phyloP scores from a whole-genome alignment of 2,113 vertebrate genomes.

The Aegypius monachus region DNA sequence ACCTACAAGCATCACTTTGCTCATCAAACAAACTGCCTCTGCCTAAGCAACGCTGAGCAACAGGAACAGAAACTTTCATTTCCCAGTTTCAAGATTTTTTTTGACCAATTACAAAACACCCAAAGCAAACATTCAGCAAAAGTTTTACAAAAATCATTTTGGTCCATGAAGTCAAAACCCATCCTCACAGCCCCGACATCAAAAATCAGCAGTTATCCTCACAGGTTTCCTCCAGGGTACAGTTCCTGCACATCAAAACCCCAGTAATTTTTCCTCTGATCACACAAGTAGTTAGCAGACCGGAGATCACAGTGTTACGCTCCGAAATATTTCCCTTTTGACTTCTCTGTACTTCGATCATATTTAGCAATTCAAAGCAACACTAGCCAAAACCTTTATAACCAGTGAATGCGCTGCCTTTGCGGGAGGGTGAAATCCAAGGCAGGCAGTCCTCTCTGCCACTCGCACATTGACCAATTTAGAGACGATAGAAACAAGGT shows the following conservation, averaged over 20 bases:
- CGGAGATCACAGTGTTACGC: not conserved
- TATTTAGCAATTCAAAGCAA: not conserved
- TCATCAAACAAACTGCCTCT: not conserved
- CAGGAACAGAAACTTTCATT: not conserved
- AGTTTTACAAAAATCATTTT: not conserved
- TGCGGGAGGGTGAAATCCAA: not conserved
- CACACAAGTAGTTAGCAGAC: not conserved
- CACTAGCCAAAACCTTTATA: not conserved
- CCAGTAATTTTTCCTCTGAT: fast-evolving
- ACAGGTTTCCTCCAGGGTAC: fast-evolving
- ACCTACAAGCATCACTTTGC: not conserved
- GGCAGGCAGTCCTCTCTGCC: not conserved
- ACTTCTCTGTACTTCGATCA: not conserved
- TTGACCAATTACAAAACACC: not conserved
- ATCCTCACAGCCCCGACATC: not conserved
- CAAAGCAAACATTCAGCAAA: not conserved
- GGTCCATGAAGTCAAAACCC: not conserved
- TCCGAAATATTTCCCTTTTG: not conserved
- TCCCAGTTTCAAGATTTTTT: not conserved
- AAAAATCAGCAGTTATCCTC: not conserved
- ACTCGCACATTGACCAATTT: fast-evolving
- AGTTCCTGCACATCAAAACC: not conserved
- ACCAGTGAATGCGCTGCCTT: fast-evolving
- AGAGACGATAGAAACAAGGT: fast-evolving
- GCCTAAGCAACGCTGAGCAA: fast-evolving